phyloP scores from a whole-genome alignment of 2,797 vertebrate species.

The Poliocrania exsul region DNA sequence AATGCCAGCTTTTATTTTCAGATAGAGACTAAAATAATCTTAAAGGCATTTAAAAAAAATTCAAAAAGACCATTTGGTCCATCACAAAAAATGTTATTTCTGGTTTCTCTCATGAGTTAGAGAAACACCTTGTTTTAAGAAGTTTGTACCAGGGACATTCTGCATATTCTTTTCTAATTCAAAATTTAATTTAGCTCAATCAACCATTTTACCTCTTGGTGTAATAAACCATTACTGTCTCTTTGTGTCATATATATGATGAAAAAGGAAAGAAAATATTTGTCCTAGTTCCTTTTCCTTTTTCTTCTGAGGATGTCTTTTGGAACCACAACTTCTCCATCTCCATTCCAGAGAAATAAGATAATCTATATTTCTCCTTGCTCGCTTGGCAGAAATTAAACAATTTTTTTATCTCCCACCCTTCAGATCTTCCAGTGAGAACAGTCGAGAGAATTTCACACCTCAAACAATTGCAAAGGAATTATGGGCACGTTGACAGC shows the following conservation, averaged over 20 bases:
- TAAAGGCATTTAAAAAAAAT: neutral
- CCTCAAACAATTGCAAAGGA: constrained; percentile 38
- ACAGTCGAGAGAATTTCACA: constrained; percentile 52
- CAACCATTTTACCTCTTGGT: neutral
- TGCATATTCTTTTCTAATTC: neutral
- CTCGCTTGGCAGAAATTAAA: constrained; percentile 13
- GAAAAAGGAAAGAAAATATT: neutral
- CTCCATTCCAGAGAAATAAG: neutral
- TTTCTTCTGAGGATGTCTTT: neutral
- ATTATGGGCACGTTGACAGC: constrained; percentile 31
- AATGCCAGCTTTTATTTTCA: neutral
- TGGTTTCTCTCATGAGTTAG: neutral
- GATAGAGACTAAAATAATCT: neutral
- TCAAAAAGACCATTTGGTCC: neutral
- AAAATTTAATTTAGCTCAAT: neutral
- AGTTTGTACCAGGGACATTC: neutral
- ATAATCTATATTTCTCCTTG: neutral
- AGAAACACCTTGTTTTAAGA: neutral
- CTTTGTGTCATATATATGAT: neutral
- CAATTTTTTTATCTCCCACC: constrained; percentile 25
- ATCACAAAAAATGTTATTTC: neutral
- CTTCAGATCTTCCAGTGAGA: constrained; percentile 16
- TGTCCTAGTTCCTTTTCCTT: neutral
- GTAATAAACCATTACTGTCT: neutral
- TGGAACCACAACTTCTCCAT: neutral